Conservation (phyloP, 37 sponge, comb jelly and placozoan genomes). For the Ianthella basta region DNA sequence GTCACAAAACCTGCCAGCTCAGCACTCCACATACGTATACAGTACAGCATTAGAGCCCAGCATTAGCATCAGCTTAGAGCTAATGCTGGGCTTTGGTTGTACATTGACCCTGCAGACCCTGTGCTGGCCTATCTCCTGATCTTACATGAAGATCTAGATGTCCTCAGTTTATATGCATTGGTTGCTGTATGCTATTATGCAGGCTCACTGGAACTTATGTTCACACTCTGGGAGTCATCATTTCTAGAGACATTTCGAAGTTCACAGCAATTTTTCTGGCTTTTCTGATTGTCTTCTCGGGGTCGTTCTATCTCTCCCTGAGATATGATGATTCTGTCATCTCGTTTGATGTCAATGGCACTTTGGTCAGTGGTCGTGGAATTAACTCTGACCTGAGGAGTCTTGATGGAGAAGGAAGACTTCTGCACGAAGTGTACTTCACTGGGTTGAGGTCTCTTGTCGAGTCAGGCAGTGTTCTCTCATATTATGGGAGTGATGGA, state of each 20-base stretch:
- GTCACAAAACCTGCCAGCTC: too few relatives aligned
- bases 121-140: too few relatives aligned
- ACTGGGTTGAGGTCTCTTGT: background rate
- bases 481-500: background rate
- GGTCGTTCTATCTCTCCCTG: conserved; percentile 2
- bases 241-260: conserved; percentile 13
- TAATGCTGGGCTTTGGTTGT: too few relatives aligned
- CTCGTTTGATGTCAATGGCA: background rate
- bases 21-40: too few relatives aligned
- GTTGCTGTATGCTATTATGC: too few relatives aligned
- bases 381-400: background rate
- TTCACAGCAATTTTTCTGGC: conserved; percentile 3
- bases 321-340: background rate
- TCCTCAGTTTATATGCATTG: too few relatives aligned
- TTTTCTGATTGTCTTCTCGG: background rate
- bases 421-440: background rate
- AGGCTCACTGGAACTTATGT: conserved; percentile 21
- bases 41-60: too few relatives aligned
- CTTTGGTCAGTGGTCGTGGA: background rate
- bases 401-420: background rate
- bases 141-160: too few relatives aligned
- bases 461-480: background rate
- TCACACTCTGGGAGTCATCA: background rate
- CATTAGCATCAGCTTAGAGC: too few relatives aligned
- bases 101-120: too few relatives aligned